Percentiles rank a stretch among this genome's conserved stretches.
Conservation (phyloP, 2,888 invertebrate species). For the Drosophila acutilabella region DNA sequence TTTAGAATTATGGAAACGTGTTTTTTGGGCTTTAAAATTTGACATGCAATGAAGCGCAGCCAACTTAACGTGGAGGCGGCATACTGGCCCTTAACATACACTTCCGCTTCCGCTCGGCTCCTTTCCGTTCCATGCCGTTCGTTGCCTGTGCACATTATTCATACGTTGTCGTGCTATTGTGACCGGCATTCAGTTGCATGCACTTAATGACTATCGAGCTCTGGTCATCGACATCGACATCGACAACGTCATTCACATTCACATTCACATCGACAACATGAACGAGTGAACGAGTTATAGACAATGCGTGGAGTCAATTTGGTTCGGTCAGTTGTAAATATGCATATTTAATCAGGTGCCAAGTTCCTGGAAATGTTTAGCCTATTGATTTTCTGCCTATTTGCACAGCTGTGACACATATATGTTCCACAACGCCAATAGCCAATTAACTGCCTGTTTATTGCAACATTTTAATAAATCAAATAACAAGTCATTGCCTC, state of each 20-base stretch:
- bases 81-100: constrained; percentile 43
- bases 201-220: constrained; percentile 48
- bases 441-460: constrained; percentile 17
- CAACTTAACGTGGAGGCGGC: constrained; percentile 31
- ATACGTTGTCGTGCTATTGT: constrained; percentile 56
- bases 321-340: constrained; percentile 50
- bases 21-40: constrained; percentile 23
- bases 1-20: constrained; percentile 42
- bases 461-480: constrained; percentile 35
- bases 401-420: constrained; percentile 48
- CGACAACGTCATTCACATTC: constrained; percentile 1
- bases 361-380: constrained; percentile 60
- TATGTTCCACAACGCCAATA: background rate
- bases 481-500: constrained; percentile 17
- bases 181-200: constrained; percentile 47
- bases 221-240: constrained; percentile 66
- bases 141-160: constrained; percentile 59
- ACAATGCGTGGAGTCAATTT: constrained; percentile 49
- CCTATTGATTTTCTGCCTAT: constrained; percentile 61
- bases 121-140: constrained; percentile 7
- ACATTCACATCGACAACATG: constrained; percentile 28
- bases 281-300: constrained; percentile 35
- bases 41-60: constrained; percentile 68
- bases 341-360: constrained; percentile 63
- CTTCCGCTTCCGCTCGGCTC: constrained; percentile 53